Evolutionary conservation across 1,140 invertebrate genomes (phyloP).

Genomic region (Globodera rostochiensis): DNA sequence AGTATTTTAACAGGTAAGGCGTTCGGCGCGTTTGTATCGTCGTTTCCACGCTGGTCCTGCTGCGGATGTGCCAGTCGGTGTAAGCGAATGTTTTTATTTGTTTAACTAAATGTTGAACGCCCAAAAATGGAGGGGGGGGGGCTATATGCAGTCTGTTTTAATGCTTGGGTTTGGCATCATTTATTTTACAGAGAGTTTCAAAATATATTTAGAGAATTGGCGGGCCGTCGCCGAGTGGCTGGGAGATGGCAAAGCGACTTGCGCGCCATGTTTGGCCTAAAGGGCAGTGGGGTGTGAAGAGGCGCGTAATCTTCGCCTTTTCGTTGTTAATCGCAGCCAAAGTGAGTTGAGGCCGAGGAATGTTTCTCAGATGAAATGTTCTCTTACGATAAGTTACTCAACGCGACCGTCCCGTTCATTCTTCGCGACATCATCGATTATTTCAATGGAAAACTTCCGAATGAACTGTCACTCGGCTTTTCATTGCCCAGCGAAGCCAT

Average conservation of each 20-base stretch:
- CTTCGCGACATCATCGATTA: conserved; percentile 91
- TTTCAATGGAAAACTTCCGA: conserved; percentile 72
- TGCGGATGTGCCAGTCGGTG: conserved; percentile 41
- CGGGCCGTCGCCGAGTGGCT: conserved; percentile 64
- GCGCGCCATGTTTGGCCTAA: conserved; percentile 92
- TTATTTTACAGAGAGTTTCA: background rate
- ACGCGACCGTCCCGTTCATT: conserved; percentile 91
- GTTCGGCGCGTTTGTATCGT: conserved; percentile 67
- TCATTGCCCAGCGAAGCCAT: conserved; percentile 64
- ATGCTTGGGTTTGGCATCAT: background rate
- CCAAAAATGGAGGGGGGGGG: background rate
- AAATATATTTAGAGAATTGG: conserved; percentile 39
- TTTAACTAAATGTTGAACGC: background rate
- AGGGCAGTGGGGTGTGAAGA: conserved; percentile 78
- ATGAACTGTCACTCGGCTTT: conserved; percentile 66
- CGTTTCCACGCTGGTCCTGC: conserved; percentile 38
- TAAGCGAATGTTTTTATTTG: conserved; percentile 3
- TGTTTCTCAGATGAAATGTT: background rate
- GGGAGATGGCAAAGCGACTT: conserved; percentile 85
- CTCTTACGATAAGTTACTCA: conserved; percentile 77
- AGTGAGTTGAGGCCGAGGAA: conserved; percentile 51
- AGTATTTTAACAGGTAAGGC: background rate
- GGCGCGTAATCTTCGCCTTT: conserved; percentile 82
- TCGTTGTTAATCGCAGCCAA: conserved; percentile 69
- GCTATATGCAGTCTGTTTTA: no score